Percentiles rank a stretch among this genome's conserved stretches.
These are phyloP conservation scores for Tangara arthus DNA, from an alignment of 2,797 vertebrate genomes.

Conservation along the genomic window DNA sequence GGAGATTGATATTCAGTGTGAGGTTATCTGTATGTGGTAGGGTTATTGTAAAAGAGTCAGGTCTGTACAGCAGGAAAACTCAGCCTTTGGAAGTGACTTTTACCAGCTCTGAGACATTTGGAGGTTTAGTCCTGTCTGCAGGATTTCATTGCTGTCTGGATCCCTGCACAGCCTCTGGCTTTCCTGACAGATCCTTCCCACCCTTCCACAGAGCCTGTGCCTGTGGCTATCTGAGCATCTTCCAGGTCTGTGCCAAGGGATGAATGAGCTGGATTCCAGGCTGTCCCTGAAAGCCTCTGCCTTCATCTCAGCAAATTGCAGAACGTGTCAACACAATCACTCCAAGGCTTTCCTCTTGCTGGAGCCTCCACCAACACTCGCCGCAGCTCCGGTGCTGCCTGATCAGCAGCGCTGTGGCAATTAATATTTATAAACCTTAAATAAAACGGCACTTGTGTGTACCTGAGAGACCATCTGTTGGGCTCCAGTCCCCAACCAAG, in stretches of 20 bases:
- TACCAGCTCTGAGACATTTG: fast-evolving
- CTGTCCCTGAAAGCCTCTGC: not conserved
- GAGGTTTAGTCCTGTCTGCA: not conserved
- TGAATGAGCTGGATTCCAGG: not conserved
- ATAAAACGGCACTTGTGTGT: not conserved
- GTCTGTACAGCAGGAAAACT: not conserved
- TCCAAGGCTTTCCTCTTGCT: not conserved
- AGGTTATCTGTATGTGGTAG: not conserved
- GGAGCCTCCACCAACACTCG: not conserved
- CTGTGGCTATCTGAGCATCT: not conserved
- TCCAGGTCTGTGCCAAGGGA: not conserved
- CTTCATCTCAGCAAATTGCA: not conserved
- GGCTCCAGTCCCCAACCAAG: not conserved
- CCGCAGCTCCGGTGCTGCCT: not conserved
- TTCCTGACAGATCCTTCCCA: not conserved
- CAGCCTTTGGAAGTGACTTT: not conserved
- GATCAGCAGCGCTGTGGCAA: not conserved
- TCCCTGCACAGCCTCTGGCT: not conserved
- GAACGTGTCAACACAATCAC: not conserved
- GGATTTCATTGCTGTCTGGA: not conserved
- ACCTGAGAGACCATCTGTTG: conserved; percentile 54
- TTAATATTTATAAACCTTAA: conserved; percentile 62
- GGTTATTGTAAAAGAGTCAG: not conserved
- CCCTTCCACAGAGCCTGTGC: not conserved
- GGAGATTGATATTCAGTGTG: not conserved